Evolutionary conservation across 2,888 invertebrate species (phyloP).

Genomic region (Ernsta delagoae): DNA sequence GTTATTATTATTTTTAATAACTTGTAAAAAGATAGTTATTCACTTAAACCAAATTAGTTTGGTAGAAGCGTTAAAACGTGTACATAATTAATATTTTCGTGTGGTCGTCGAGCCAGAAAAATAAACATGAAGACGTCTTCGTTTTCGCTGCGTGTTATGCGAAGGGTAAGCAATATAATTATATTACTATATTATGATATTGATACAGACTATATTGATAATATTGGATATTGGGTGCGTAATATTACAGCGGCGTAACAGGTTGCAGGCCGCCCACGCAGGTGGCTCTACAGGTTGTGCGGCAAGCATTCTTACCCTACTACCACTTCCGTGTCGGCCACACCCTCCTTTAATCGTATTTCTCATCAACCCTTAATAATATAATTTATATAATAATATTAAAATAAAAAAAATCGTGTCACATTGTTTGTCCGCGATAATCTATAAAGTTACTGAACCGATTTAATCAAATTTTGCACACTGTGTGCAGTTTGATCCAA

Average conservation of each 20-base stretch:
- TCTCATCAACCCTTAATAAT: not conserved
- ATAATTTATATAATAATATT: no score
- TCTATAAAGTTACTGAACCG: no score
- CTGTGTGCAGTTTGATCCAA: no score
- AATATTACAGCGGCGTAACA: slow-evolving; percentile 48
- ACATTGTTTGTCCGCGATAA: no score
- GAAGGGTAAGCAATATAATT: slow-evolving; percentile 87
- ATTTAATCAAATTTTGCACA: no score
- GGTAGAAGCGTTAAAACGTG: slow-evolving; percentile 36
- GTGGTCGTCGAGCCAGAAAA: slow-evolving; percentile 52
- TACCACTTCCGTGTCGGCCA: slow-evolving; percentile 58
- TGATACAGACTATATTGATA: slow-evolving; percentile 27
- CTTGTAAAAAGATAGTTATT: slow-evolving; percentile 16
- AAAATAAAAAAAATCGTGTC: no score
- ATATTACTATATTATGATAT: slow-evolving; percentile 30
- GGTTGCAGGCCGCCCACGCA: slow-evolving; percentile 50
- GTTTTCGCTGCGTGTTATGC: slow-evolving; percentile 91
- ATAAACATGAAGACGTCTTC: slow-evolving; percentile 91
- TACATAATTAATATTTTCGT: slow-evolving; percentile 42
- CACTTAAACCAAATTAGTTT: slow-evolving; percentile 21
- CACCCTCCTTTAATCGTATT: slow-evolving; percentile 53
- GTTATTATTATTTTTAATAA: slow-evolving; percentile 20
- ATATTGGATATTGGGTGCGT: slow-evolving; percentile 36
- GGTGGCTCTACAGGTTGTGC: slow-evolving; percentile 68
- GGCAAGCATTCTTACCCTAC: slow-evolving; percentile 49